These are phyloP conservation scores for Linyphia triangularis DNA, from an alignment of 2,888 invertebrate species.

Conservation along the genomic window DNA sequence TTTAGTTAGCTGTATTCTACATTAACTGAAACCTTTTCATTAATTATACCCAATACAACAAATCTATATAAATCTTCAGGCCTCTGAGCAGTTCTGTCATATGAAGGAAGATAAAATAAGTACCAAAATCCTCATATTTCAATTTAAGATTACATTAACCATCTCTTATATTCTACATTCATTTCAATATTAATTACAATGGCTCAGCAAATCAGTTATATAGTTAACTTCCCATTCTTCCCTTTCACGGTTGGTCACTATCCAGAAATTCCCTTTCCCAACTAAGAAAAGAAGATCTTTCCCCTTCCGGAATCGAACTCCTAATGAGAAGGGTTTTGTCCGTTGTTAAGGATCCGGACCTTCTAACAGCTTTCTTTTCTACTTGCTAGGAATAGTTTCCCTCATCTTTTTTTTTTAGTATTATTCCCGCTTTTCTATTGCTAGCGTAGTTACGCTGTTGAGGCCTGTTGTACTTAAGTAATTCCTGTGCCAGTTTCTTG, in stretches of 20 bases:
- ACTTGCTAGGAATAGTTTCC: background rate
- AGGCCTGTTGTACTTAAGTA: constrained; percentile 50
- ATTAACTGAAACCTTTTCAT: too few species aligned
- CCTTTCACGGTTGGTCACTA: constrained; percentile 14
- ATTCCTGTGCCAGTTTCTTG: constrained; percentile 8
- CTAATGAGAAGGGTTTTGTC: constrained; percentile 68
- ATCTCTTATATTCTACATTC: too few species aligned
- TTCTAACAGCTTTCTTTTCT: constrained; percentile 18
- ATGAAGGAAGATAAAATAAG: too few species aligned
- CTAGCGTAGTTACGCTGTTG: constrained; percentile 23
- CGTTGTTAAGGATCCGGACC: constrained; percentile 58
- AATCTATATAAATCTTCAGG: too few species aligned
- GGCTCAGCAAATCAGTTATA: too few species aligned
- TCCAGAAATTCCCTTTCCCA: constrained; percentile 20
- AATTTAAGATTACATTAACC: too few species aligned
- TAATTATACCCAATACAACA: too few species aligned
- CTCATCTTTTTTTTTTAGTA: constrained; percentile 5
- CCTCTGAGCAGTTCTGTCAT: too few species aligned
- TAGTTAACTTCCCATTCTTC: too few species aligned
- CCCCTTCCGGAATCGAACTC: constrained; percentile 30
- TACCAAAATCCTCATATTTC: too few species aligned
- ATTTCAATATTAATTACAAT: too few species aligned
- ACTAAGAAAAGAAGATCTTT: constrained; percentile 14
- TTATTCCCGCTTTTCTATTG: background rate
- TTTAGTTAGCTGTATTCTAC: too few species aligned